Base-by-base conservation (phyloP, 2,113 vertebrate species). In the Verasper variegatus region DNA sequence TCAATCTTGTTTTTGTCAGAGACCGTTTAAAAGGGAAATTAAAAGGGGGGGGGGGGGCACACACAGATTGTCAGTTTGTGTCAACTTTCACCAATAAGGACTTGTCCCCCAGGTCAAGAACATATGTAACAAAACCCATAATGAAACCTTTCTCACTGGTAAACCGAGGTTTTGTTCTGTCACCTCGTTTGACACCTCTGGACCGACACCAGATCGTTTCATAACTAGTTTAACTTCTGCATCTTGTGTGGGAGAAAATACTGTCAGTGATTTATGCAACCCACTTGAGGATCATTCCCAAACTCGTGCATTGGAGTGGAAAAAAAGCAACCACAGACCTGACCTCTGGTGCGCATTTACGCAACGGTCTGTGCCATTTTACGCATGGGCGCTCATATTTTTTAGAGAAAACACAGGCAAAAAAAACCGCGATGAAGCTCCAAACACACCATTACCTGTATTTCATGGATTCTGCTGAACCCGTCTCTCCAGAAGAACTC, bases 401-500 rank as follows among this genome's bases (percentile, higher is more conserved):
- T 59, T 14, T 49, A 11, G 13, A 20, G 7, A 76, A 65, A 2
- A 51, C 3, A 11, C 0, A 3, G 10, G 5, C 5, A 2, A 13
- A 55, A 71, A 40, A 8, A 55, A n/a, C n/a, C 9, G 9, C 2
- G 11, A 40, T 40, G 10, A 40, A 40, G 2, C 37, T 40, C 37
- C 37, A 55, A 56, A 13, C 21, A 13, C 9, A 14, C 1, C 55
- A 14, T 81, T 92, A 97, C 97, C 96, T 98, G 97, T 56, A 97
- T 96, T 77, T 98, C 95, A n/a, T 98, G 97, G 54, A 98, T 95
- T 86, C 96, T 95, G 69, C 94, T 90, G 78, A 97, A 98, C 1
- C 97, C 96, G 78, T 97, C 96, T 81, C 91, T 95, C 89, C 94
- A 96, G 86, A 98, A 97, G 86, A 98, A 96, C 88, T 98, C 96